Conservation (phyloP, 2,797 vertebrate species). For the Kryptolebias ocellatus region DNA sequence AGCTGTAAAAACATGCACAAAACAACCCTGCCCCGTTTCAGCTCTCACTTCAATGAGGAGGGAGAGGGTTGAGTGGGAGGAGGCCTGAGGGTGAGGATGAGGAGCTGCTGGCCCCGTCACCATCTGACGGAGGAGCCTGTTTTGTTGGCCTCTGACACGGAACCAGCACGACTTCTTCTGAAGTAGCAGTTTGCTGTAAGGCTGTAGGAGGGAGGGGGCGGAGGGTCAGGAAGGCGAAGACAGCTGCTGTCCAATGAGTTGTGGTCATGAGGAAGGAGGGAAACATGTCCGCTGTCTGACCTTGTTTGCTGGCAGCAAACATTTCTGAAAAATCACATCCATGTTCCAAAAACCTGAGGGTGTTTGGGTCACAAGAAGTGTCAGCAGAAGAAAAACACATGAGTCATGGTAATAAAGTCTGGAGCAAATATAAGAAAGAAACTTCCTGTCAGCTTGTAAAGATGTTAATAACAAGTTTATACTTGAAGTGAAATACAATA, state of each 20-base stretch:
- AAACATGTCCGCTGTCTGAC: conserved; percentile 42
- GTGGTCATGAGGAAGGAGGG: conserved; percentile 20
- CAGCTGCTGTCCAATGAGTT: conserved; percentile 14
- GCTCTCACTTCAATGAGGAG: too few species aligned
- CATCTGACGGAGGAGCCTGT: conserved; percentile 55
- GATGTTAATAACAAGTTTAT: neutral
- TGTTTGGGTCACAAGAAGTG: conserved; percentile 13
- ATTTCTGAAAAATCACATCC: conserved; percentile 62
- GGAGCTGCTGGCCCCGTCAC: conserved; percentile 17
- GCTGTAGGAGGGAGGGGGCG: conserved; percentile 20
- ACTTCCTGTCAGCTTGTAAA: neutral
- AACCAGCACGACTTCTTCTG: conserved; percentile 65
- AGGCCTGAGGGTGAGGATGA: conserved; percentile 18
- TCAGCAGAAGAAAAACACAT: conserved; percentile 1
- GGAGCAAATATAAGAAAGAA: neutral
- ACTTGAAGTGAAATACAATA: neutral
- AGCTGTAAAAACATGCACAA: conserved; percentile 53
- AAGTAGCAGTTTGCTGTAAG: conserved; percentile 73
- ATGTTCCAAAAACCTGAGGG: conserved; percentile 37
- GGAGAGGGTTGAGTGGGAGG: conserved; percentile 1
- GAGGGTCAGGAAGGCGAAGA: neutral
- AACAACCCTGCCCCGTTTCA: too few species aligned
- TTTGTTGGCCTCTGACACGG: conserved; percentile 60
- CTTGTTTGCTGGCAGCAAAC: conserved; percentile 26
- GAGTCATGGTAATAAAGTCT: neutral